A percentile compares a stretch with the other conserved stretches of the same genome.
phyloP scores from a whole-genome alignment of 2,113 vertebrate genomes.

The Indicator maculatus region DNA sequence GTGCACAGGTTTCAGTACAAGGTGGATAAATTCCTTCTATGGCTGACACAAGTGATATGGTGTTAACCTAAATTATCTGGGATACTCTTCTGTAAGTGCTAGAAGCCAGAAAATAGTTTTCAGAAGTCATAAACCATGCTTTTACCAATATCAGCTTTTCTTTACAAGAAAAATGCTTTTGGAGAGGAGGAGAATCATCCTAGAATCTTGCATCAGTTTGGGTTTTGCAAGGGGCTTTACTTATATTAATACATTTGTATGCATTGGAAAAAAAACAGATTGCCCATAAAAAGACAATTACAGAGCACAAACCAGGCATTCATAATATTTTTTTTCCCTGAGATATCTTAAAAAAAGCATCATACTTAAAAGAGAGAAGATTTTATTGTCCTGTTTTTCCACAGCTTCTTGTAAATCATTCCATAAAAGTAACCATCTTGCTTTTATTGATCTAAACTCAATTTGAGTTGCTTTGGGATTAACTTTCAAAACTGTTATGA shows the following conservation, averaged over 20 bases:
- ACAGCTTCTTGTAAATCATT: conserved; percentile 65
- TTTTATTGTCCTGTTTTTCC: conserved; percentile 59
- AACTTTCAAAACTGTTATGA: conserved; percentile 39
- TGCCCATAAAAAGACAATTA: conserved; percentile 72
- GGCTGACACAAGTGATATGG: not conserved
- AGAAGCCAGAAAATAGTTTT: conserved; percentile 51
- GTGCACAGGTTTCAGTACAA: not conserved
- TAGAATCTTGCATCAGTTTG: conserved; percentile 49
- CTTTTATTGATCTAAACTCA: conserved; percentile 68
- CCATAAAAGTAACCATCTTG: conserved; percentile 60
- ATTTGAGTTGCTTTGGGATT: conserved; percentile 57
- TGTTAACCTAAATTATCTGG: not conserved
- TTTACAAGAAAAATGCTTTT: conserved; percentile 41
- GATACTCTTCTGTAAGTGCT: conserved; percentile 37
- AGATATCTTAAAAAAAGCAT: conserved; percentile 36
- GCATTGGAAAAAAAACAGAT: conserved; percentile 29
- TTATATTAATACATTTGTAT: conserved; percentile 58
- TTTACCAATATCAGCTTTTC: conserved; percentile 39
- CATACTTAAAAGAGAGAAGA: conserved; percentile 13
- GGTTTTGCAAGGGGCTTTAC: conserved; percentile 45
- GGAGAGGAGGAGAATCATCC: conserved; percentile 11
- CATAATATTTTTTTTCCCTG: conserved; percentile 19
- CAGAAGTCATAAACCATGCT: conserved; percentile 27
- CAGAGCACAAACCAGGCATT: conserved; percentile 59
- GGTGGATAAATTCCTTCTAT: not conserved